phyloP scores from a whole-genome alignment of 1,140 invertebrate species.

The Pemphigus obesinymphae region DNA sequence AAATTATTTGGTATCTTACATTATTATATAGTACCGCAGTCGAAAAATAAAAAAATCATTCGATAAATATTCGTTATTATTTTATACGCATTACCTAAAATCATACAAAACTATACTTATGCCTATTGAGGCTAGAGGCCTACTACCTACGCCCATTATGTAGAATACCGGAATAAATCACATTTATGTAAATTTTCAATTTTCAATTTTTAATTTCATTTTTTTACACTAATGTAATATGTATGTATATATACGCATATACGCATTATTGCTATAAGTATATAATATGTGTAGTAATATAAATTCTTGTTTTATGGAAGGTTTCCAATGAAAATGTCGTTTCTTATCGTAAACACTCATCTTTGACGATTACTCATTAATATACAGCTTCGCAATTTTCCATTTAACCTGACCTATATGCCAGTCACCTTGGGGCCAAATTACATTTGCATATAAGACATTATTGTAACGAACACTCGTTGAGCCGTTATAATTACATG shows the following conservation, averaged over 20 bases:
- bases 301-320: neutral
- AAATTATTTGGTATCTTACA: too few species aligned
- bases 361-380: constrained; percentile 11
- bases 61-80: too few species aligned
- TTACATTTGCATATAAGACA: neutral
- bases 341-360: neutral
- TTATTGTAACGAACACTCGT: neutral
- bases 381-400: neutral
- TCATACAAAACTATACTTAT: too few species aligned
- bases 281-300: neutral
- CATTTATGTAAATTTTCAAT: too few species aligned
- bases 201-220: too few species aligned
- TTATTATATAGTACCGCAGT: too few species aligned
- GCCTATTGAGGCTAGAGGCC: too few species aligned
- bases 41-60: too few species aligned
- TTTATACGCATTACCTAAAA: too few species aligned
- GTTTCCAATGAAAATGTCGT: neutral
- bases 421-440: neutral
- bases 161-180: too few species aligned
- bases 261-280: neutral
- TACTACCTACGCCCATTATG: too few species aligned
- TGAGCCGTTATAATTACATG: neutral
- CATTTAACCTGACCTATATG: neutral
- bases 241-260: neutral
- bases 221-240: neutral